Percentiles rank a stretch among this genome's conserved stretches.
These are phyloP conservation scores for Monochamus alternatus DNA, from an alignment of 2,888 invertebrate species.

Conservation along the genomic window DNA sequence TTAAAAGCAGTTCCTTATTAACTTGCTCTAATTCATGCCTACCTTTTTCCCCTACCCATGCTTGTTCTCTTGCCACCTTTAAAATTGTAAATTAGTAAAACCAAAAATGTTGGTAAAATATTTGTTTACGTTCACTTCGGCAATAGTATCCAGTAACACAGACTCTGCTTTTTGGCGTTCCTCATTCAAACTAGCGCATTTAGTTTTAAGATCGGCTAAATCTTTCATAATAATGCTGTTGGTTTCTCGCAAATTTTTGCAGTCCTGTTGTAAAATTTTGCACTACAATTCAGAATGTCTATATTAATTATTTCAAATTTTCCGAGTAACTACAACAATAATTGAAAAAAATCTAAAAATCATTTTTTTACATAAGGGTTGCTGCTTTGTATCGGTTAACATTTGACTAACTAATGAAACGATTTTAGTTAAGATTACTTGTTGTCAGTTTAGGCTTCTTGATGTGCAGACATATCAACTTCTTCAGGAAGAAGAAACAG, in stretches of 20 bases:
- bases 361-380: too few species aligned
- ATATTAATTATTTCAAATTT: too few species aligned
- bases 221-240: conserved; percentile 73
- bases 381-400: too few species aligned
- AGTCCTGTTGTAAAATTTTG: conserved; percentile 73
- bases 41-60: conserved; percentile 71
- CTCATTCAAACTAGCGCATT: conserved; percentile 68
- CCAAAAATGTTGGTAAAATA: background rate
- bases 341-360: too few species aligned
- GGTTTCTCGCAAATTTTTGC: conserved; percentile 70
- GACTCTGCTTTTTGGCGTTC: conserved; percentile 72
- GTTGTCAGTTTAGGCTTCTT: too few species aligned
- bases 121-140: conserved; percentile 66
- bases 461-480: too few species aligned
- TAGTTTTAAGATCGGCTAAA: conserved; percentile 70
- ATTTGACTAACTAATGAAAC: too few species aligned
- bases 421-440: too few species aligned
- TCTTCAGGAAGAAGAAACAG: too few species aligned
- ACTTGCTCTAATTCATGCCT: conserved; percentile 73
- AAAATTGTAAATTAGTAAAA: conserved; percentile 23
- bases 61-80: conserved; percentile 68
- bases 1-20: conserved; percentile 74
- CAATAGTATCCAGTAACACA: conserved; percentile 64
- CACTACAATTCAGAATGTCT: conserved; percentile 66
- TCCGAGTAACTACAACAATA: too few species aligned